These are phyloP conservation scores for Mobula birostris DNA, from an alignment of 2,113 vertebrate genomes.

Conservation along the genomic window DNA sequence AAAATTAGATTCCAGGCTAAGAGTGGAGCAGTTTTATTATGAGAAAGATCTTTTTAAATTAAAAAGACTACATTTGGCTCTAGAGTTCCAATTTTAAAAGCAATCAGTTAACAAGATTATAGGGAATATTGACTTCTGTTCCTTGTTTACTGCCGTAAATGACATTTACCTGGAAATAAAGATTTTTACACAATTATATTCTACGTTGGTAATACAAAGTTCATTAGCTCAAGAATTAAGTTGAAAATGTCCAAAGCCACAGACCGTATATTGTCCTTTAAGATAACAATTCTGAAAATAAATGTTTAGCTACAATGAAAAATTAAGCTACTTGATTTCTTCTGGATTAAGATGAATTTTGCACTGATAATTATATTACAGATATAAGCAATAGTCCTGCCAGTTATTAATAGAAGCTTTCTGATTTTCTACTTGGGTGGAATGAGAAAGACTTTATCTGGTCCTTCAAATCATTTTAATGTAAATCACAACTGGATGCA, in stretches of 20 bases:
- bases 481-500: background rate
- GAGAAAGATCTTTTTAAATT: background rate
- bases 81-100: background rate
- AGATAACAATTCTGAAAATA: background rate
- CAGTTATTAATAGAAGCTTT: background rate
- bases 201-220: background rate
- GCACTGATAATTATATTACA: background rate
- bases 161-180: background rate
- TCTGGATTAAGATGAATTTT: background rate
- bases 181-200: background rate
- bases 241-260: background rate
- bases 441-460: background rate
- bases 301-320: background rate
- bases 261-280: conserved; percentile 4
- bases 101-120: background rate
- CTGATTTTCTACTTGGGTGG: background rate
- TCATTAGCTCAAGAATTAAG: background rate
- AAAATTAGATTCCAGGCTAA: background rate
- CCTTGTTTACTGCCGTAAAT: background rate
- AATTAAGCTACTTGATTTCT: background rate
- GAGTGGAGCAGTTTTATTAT: background rate
- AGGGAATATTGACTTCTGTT: background rate
- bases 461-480: background rate
- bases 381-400: background rate
- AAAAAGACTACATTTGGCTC: background rate